phyloP scores from a whole-genome alignment of 2,113 vertebrate species.

The Thunnus thynnus region DNA sequence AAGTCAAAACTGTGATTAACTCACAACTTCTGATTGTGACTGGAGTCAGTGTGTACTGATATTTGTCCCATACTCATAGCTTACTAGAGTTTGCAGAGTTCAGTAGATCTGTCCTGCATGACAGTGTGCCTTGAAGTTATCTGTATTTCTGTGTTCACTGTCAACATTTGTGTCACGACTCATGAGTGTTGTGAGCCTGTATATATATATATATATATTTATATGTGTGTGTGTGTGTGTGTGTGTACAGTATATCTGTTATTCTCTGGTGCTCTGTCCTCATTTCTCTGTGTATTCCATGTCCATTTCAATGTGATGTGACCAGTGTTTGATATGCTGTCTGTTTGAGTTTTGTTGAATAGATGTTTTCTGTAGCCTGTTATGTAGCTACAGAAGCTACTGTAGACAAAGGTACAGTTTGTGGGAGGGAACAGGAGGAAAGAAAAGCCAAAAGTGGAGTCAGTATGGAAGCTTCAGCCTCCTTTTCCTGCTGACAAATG shows the following conservation, averaged over 20 bases:
- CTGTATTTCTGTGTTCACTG: constrained; percentile 15
- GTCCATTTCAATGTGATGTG: constrained; percentile 44
- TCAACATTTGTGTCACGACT: constrained; percentile 17
- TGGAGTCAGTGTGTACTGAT: background rate
- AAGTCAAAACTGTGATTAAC: background rate
- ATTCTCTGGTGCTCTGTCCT: background rate
- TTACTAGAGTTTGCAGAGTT: constrained; percentile 72
- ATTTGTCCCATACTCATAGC: background rate
- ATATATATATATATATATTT: too few species aligned
- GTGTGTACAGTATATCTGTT: background rate
- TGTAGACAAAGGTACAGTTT: constrained; percentile 8
- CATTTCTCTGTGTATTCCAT: constrained; percentile 34
- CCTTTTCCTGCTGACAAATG: constrained; percentile 8
- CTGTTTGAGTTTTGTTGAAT: constrained; percentile 3
- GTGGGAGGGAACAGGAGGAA: constrained; percentile 1
- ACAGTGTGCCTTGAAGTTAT: constrained; percentile 21
- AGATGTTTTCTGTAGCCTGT: constrained; percentile 8
- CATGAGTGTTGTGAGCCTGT: background rate
- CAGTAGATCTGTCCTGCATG: constrained; percentile 86
- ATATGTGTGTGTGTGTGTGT: too few species aligned
- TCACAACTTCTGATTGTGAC: too few species aligned
- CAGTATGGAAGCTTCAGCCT: constrained; percentile 3
- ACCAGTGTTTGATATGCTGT: constrained; percentile 22
- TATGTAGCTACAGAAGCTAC: background rate
- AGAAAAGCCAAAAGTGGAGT: background rate